Percentiles rank a stretch among this genome's conserved stretches.
These are phyloP conservation scores for Cydia pomonella DNA, from an alignment of 1,140 invertebrate species.

Conservation along the genomic window DNA sequence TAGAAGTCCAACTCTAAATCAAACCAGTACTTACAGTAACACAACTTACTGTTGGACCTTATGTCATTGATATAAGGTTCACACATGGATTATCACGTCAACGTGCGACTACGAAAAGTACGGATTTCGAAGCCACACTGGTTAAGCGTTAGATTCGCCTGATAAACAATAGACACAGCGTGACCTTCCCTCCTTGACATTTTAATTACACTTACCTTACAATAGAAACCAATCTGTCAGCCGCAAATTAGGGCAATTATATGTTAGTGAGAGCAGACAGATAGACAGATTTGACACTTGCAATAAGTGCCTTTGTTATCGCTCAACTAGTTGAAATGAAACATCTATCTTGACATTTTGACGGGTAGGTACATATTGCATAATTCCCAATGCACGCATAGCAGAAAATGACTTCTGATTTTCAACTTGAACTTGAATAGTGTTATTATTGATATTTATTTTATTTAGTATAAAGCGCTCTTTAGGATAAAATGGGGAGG, in stretches of 20 bases:
- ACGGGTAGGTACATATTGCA: too few relatives aligned
- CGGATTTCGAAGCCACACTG: too few relatives aligned
- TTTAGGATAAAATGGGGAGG: too few relatives aligned
- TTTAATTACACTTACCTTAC: conserved; percentile 7
- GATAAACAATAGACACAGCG: not conserved
- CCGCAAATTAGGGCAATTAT: not conserved
- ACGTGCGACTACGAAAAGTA: too few relatives aligned
- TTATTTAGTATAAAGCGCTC: not conserved
- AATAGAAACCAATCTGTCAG: conserved; percentile 10
- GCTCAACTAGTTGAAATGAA: not conserved
- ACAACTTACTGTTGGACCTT: too few relatives aligned
- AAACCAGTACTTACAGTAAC: too few relatives aligned
- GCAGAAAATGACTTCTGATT: too few relatives aligned
- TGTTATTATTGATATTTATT: not conserved
- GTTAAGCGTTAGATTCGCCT: not conserved
- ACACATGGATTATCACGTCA: too few relatives aligned
- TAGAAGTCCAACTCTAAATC: not conserved
- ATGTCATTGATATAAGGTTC: too few relatives aligned
- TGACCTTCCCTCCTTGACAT: conserved; percentile 16
- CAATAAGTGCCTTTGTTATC: not conserved
- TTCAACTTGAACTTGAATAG: too few relatives aligned
- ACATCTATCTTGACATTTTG: not conserved
- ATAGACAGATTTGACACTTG: not conserved
- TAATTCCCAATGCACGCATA: too few relatives aligned
- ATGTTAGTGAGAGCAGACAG: not conserved